Conservation (phyloP, 2,888 invertebrate genomes). For the Pardosa pseudoannulata region DNA sequence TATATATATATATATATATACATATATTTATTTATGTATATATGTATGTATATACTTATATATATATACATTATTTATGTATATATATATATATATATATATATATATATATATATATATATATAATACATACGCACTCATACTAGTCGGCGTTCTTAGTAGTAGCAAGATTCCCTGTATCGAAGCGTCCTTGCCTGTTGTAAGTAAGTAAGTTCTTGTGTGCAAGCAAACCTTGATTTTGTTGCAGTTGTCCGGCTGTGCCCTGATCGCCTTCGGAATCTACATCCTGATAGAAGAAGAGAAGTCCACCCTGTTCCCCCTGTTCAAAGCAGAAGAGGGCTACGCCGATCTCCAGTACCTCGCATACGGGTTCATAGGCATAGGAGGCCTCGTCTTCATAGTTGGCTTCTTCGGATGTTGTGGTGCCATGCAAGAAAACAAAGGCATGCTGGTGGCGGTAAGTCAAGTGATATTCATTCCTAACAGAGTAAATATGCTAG, state of each 20-base stretch:
- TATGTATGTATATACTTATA: too few species aligned
- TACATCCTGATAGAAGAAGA: constrained; percentile 80
- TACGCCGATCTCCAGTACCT: constrained; percentile 79
- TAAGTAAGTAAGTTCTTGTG: background rate
- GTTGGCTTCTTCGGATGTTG: constrained; percentile 82
- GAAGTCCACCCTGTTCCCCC: constrained; percentile 79
- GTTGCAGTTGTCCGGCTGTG: constrained; percentile 80
- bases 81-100: too few species aligned
- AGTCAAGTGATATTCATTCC: too few species aligned
- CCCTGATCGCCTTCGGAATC: constrained; percentile 80
- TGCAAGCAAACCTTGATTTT: background rate
- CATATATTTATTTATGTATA: too few species aligned
- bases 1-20: too few species aligned
- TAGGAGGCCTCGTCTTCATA: constrained; percentile 80
- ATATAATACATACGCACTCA: too few species aligned
- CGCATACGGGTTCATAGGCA: constrained; percentile 80
- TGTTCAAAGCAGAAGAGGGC: constrained; percentile 79
- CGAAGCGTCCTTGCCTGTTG: too few species aligned
- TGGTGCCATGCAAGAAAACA: constrained; percentile 80
- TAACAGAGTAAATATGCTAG: too few species aligned
- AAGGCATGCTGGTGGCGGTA: constrained; percentile 79
- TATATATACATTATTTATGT: too few species aligned
- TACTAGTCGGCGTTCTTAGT: too few species aligned
- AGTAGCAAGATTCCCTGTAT: too few species aligned
- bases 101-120: too few species aligned